Conservation (phyloP, 35 echinoderm and acorn worm species). For the Anneissia japonica region DNA sequence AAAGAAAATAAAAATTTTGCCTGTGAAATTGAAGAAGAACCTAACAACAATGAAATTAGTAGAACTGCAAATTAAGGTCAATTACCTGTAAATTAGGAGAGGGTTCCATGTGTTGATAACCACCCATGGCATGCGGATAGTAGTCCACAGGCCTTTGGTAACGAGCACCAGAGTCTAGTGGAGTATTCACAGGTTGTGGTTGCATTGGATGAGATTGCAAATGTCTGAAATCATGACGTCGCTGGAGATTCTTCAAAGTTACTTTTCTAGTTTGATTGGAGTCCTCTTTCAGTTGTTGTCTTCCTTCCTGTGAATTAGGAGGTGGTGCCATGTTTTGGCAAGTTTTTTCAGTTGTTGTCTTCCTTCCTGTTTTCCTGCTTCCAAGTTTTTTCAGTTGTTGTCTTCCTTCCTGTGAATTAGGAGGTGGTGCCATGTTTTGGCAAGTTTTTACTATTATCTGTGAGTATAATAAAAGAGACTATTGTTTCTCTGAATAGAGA, state of each 20-base stretch:
- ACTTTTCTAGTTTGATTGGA: background rate
- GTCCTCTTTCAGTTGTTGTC: conserved; percentile 39
- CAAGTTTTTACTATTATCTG: too few species aligned
- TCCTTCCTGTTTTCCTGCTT: too few species aligned
- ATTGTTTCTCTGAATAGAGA: too few species aligned
- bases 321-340: too few species aligned
- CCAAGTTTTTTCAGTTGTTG: conserved; percentile 42
- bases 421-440: too few species aligned
- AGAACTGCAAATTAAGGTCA: background rate
- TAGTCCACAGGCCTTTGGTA: too few species aligned
- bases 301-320: too few species aligned
- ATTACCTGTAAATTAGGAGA: background rate
- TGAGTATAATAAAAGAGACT: too few species aligned
- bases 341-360: too few species aligned
- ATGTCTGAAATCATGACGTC: conserved; percentile 4
- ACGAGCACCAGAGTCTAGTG: background rate
- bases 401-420: conserved; percentile 6
- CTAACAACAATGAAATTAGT: background rate
- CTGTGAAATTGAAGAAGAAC: background rate
- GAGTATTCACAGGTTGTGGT: background rate
- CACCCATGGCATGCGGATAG: too few species aligned
- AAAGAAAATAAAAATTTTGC: background rate
- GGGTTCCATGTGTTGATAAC: background rate
- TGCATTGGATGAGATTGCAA: background rate
- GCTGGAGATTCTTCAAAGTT: conserved; percentile 20